These are phyloP conservation scores for Pteromalus puparum DNA, from an alignment of 1,140 invertebrate genomes.

Conservation along the genomic window DNA sequence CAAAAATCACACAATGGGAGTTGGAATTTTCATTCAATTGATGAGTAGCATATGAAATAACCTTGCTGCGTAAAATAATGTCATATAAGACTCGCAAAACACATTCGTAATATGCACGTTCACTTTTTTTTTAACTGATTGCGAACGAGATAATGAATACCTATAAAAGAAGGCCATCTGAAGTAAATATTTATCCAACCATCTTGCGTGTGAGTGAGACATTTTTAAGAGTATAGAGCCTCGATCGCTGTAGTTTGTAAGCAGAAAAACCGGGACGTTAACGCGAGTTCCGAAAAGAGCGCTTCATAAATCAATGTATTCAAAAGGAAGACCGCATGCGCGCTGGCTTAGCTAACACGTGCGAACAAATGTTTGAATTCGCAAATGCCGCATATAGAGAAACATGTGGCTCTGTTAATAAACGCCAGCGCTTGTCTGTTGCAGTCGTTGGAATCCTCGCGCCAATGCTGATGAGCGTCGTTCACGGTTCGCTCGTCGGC, in stretches of 20 bases:
- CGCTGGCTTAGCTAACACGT: constrained; percentile 59
- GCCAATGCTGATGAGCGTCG: background rate
- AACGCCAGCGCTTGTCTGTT: constrained; percentile 47
- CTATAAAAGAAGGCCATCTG: too few species aligned
- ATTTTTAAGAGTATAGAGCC: background rate
- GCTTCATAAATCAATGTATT: constrained; percentile 63
- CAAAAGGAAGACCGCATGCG: constrained; percentile 59
- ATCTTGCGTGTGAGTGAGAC: background rate
- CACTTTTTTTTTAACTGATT: too few species aligned
- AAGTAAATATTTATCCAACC: too few species aligned
- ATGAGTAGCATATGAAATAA: too few species aligned
- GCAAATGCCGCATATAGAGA: constrained; percentile 58
- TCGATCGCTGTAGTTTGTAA: constrained; percentile 13
- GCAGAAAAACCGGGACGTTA: constrained; percentile 43
- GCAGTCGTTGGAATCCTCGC: background rate
- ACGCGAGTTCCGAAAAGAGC: constrained; percentile 62
- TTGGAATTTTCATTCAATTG: too few species aligned
- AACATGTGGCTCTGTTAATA: constrained; percentile 64
- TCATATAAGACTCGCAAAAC: too few species aligned
- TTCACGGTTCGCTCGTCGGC: background rate
- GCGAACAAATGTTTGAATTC: constrained; percentile 65
- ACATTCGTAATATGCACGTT: too few species aligned
- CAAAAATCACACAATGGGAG: too few species aligned
- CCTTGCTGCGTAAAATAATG: too few species aligned
- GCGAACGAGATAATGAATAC: too few species aligned